Evolutionary conservation across 2,888 invertebrate species (phyloP).

Genomic region (Endomychus coccineus): DNA sequence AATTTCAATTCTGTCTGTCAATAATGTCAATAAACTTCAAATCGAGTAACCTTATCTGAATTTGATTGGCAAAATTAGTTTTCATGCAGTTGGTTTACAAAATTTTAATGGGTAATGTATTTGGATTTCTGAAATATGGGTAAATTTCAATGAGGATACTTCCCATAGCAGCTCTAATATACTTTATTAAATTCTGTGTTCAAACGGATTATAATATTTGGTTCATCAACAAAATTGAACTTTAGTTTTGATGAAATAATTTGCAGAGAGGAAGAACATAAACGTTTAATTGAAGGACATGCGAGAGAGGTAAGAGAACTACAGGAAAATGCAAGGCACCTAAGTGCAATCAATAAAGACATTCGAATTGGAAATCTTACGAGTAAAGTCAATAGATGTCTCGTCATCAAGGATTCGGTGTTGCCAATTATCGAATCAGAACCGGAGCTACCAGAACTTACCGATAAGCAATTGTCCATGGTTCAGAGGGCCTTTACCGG

Average conservation of each 20-base stretch:
- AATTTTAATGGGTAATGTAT: too few species aligned
- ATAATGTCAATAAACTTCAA: too few species aligned
- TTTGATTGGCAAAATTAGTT: too few species aligned
- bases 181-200: too few species aligned
- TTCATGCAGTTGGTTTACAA: too few species aligned
- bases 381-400: slow-evolving; percentile 39
- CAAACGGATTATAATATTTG: too few species aligned
- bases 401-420: slow-evolving; percentile 42
- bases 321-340: slow-evolving; percentile 28
- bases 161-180: too few species aligned
- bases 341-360: slow-evolving; percentile 37
- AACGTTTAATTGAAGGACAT: slow-evolving; percentile 29
- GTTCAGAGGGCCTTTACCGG: slow-evolving; percentile 51
- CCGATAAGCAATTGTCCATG: slow-evolving; percentile 55
- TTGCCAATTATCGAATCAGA: slow-evolving; percentile 48
- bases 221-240: too few species aligned
- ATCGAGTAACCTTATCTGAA: too few species aligned
- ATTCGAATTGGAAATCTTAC: slow-evolving; percentile 37
- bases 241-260: background rate
- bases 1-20: too few species aligned
- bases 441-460: slow-evolving; percentile 55
- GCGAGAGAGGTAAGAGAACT: slow-evolving; percentile 38
- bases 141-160: too few species aligned
- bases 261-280: slow-evolving; percentile 34
- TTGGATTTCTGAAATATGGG: too few species aligned